Percentiles rank a stretch among this genome's conserved stretches.
phyloP scores from a whole-genome alignment of 2,888 invertebrate species.

The Trissolcus brochymenae region DNA sequence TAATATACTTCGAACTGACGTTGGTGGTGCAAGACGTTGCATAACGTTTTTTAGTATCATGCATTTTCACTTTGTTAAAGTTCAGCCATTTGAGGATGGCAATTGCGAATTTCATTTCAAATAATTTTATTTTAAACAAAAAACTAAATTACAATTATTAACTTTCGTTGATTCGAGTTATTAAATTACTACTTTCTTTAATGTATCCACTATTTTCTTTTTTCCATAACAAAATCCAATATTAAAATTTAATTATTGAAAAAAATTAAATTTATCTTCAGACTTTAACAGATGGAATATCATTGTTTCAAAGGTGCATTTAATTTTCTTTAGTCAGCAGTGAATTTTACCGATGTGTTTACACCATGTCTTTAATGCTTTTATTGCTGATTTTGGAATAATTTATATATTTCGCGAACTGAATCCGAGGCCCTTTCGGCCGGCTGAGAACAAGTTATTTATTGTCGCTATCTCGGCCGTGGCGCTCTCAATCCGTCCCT shows the following conservation, averaged over 20 bases:
- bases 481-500: slow-evolving; percentile 73
- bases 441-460: slow-evolving; percentile 73
- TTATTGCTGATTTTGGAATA: slow-evolving; percentile 55
- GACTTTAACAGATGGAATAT: too few relatives aligned
- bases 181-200: too few relatives aligned
- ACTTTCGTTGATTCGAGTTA: too few relatives aligned
- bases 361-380: slow-evolving; percentile 50
- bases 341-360: slow-evolving; percentile 53
- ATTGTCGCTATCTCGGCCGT: slow-evolving; percentile 73
- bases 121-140: background rate
- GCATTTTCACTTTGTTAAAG: background rate
- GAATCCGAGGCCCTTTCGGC: slow-evolving; percentile 71
- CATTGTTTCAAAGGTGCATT: slow-evolving; percentile 32
- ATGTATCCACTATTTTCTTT: too few relatives aligned
- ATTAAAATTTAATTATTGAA: too few relatives aligned
- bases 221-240: too few relatives aligned
- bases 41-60: background rate
- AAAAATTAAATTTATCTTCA: too few relatives aligned
- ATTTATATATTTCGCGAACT: slow-evolving; percentile 54
- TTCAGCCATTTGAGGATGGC: background rate
- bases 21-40: background rate
- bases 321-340: slow-evolving; percentile 38
- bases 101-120: background rate
- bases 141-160: background rate
- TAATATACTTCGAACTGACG: slow-evolving; percentile 5